Base-by-base conservation (phyloP, 2,113 vertebrate species). In the Phoxinus phoxinus region DNA sequence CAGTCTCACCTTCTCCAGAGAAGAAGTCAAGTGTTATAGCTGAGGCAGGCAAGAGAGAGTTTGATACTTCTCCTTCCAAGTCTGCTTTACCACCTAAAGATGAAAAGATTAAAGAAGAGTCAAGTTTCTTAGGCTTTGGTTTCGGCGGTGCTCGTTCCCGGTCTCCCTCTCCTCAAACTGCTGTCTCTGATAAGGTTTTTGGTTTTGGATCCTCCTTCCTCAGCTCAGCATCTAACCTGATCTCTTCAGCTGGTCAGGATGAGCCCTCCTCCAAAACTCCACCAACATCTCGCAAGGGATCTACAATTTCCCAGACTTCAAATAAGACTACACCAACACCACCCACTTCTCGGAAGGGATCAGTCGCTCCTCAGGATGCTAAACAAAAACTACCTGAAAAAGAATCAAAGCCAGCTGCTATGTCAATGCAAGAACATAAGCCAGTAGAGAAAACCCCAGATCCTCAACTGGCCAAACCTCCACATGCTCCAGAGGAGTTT, bases 181-280 rank as follows among this genome's bases (percentile, higher is more conserved):
- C 86, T 88, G 96, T 97, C 27, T 96, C 95, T 32, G 96, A 95
- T 30, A 97, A 96, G 41, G 93, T 97, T 27, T 67, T 87, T 58
- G 86, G 74, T 56, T 86, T 87, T 84, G 86, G 86, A 15, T 87
- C 88, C 21, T 89, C 88, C 11, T 19, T 87, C 21, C 48, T 87
- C 23, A 89, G 81, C 63, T 86, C 88, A 32, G 86, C 86, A 15
- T 87, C 86, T n/a, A 87, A 74, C 71, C 69, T 89, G 61, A 89
- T 89, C 8, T 71, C 75, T 21, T 71, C 84, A 2, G 61, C 86
- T 79, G 80, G 71, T 65, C 83, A 87, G 48, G 84, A 89, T 59
- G 80, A 87, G 30, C 59, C 86, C 8, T 15, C 74, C 35, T 56
- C 17, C 6, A 58, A 94, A 30, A 87, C 81, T 81, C 86, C 88